Conservation (phyloP, 2,797 vertebrate species). For the Enteromius anoplus region DNA sequence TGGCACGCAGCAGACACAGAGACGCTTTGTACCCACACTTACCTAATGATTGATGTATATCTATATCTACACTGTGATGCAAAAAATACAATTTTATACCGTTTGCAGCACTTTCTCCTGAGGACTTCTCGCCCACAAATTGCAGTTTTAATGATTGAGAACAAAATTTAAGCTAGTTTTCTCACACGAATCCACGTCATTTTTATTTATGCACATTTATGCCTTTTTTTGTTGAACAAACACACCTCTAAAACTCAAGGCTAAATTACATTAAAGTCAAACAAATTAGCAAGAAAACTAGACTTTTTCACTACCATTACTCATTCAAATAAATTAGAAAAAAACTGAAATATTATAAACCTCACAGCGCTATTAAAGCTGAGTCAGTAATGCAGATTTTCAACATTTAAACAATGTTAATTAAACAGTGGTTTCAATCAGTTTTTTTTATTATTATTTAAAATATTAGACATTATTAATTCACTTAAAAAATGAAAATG, state of each 20-base stretch:
- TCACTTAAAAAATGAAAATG: neutral
- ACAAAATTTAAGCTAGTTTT: too few relatives aligned
- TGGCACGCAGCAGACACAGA: slow-evolving; percentile 2
- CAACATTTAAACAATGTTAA: slow-evolving; percentile 2
- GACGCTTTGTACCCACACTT: neutral
- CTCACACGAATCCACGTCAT: too few relatives aligned
- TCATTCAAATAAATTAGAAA: too few relatives aligned
- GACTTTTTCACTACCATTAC: too few relatives aligned
- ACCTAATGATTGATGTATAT: too few relatives aligned
- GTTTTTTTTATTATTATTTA: slow-evolving; percentile 51
- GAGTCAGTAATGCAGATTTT: neutral
- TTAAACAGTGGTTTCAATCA: slow-evolving; percentile 15
- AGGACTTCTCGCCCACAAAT: neutral
- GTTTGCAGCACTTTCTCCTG: neutral
- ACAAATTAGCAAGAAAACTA: neutral
- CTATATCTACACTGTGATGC: neutral
- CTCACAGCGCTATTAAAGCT: neutral
- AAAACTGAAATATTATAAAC: neutral
- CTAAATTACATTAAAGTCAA: too few relatives aligned
- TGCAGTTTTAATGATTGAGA: neutral
- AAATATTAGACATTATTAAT: slow-evolving; percentile 49
- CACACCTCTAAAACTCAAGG: too few relatives aligned
- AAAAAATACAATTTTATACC: neutral
- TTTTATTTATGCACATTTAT: too few relatives aligned
- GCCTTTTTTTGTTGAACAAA: too few relatives aligned